Percentiles rank a stretch among this genome's conserved stretches.
phyloP scores from a whole-genome alignment of 2,888 invertebrate genomes.

The Nymphalis urticae region DNA sequence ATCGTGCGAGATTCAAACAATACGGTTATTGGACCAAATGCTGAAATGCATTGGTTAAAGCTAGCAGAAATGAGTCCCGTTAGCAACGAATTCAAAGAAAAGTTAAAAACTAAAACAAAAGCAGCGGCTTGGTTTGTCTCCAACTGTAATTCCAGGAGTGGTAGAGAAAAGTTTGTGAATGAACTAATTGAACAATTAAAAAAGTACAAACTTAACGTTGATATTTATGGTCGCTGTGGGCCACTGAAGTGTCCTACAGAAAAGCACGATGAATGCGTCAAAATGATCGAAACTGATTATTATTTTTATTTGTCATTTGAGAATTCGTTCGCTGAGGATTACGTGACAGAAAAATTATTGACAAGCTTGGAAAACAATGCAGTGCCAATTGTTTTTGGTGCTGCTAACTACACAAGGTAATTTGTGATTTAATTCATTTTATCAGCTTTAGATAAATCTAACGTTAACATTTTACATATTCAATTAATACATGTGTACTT shows the following conservation, averaged over 20 bases:
- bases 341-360: slow-evolving; percentile 60
- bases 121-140: slow-evolving; percentile 64
- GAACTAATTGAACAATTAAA: slow-evolving; percentile 45
- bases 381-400: slow-evolving; percentile 87
- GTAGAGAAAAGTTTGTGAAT: slow-evolving; percentile 45
- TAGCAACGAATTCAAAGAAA: slow-evolving; percentile 44
- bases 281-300: slow-evolving; percentile 51
- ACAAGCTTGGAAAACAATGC: slow-evolving; percentile 68
- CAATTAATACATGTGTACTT: background rate
- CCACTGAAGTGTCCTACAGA: slow-evolving; percentile 44
- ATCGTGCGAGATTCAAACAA: slow-evolving; percentile 53
- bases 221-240: slow-evolving; percentile 59
- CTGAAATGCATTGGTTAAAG: slow-evolving; percentile 59
- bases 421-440: too few relatives aligned
- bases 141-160: slow-evolving; percentile 49
- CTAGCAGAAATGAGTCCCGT: slow-evolving; percentile 51
- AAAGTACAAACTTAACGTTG: slow-evolving; percentile 46
- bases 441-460: too few relatives aligned
- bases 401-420: slow-evolving; percentile 65
- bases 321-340: slow-evolving; percentile 59
- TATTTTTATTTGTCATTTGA: slow-evolving; percentile 66
- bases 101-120: slow-evolving; percentile 49
- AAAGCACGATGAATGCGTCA: slow-evolving; percentile 46
- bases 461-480: background rate
- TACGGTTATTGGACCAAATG: slow-evolving; percentile 56